Conservation (phyloP, 2,888 invertebrate genomes). For the Glaucopsyche alexis region DNA sequence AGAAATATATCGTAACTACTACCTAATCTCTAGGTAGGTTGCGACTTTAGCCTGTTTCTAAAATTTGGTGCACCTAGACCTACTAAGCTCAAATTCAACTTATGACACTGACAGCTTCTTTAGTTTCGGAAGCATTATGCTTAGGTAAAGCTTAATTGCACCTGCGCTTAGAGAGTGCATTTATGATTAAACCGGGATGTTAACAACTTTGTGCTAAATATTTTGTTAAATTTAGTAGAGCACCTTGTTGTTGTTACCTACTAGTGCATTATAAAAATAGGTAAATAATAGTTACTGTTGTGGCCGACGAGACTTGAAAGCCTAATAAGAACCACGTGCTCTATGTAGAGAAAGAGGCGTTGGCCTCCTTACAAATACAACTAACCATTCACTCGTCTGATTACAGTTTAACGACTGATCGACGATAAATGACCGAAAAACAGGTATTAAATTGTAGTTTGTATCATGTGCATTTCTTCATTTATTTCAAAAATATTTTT, state of each 20-base stretch:
- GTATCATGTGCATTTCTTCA: neutral
- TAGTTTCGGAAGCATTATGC: conserved; percentile 2
- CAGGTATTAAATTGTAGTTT: neutral
- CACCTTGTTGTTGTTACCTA: neutral
- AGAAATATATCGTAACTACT: neutral
- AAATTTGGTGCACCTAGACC: too few relatives aligned
- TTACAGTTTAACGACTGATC: conserved; percentile 9
- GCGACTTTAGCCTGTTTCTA: too few relatives aligned
- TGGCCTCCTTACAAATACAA: conserved; percentile 17
- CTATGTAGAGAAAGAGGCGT: neutral
- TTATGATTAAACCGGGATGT: conserved; percentile 5
- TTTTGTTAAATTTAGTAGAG: conserved; percentile 3
- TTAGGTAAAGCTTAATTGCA: conserved; percentile 12
- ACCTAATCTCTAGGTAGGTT: too few relatives aligned
- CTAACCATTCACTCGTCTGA: conserved; percentile 7
- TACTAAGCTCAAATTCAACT: neutral
- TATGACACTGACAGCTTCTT: neutral
- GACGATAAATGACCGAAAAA: conserved; percentile 15
- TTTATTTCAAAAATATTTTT: neutral
- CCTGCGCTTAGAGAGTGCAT: conserved; percentile 12
- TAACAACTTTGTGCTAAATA: neutral
- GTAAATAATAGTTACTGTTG: neutral
- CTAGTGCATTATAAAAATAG: neutral
- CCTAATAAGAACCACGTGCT: conserved; percentile 14
- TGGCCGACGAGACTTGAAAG: conserved; percentile 12